These are phyloP conservation scores for Lamproptera curius DNA, from an alignment of 2,888 invertebrate species.

Conservation along the genomic window DNA sequence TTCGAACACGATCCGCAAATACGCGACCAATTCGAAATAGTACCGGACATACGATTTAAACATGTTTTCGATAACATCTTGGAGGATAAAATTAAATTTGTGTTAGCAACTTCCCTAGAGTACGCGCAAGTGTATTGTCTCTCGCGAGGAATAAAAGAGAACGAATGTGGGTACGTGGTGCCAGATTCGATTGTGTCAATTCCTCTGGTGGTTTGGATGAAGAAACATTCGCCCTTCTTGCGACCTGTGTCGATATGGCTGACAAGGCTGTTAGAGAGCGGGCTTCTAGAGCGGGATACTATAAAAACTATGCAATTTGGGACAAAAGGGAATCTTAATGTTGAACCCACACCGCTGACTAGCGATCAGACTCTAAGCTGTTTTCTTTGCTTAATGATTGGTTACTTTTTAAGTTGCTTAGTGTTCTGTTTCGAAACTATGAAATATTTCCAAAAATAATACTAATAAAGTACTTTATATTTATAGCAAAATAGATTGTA, in stretches of 20 bases:
- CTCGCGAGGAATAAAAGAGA: slow-evolving; percentile 44
- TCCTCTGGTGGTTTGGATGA: slow-evolving; percentile 57
- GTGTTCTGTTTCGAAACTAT: slow-evolving; percentile 42
- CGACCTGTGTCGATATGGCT: slow-evolving; percentile 44
- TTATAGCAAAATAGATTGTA: too few species aligned
- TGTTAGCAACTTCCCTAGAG: slow-evolving; percentile 53
- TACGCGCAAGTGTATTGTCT: slow-evolving; percentile 52
- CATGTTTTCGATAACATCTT: slow-evolving; percentile 44
- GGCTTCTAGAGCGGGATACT: slow-evolving; percentile 43
- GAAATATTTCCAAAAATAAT: too few species aligned
- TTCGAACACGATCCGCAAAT: slow-evolving; percentile 55
- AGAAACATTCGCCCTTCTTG: slow-evolving; percentile 46
- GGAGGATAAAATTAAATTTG: slow-evolving; percentile 44
- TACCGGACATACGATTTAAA: slow-evolving; percentile 49
- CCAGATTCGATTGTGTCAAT: slow-evolving; percentile 55
- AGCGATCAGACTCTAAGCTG: slow-evolving; percentile 48
- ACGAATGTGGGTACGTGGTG: slow-evolving; percentile 53
- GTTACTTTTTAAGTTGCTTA: slow-evolving; percentile 39
- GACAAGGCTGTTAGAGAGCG: slow-evolving; percentile 51
- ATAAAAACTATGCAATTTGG: slow-evolving; percentile 26
- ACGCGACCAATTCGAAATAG: slow-evolving; percentile 41
- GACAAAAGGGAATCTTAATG: slow-evolving; percentile 17
- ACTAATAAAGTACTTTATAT: too few species aligned
- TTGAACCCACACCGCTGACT: slow-evolving; percentile 48
- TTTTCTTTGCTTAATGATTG: slow-evolving; percentile 44